A percentile compares a stretch with the other conserved stretches of the same genome.
Conservation (phyloP, 2,113 vertebrate species). For the Alligator sinensis region DNA sequence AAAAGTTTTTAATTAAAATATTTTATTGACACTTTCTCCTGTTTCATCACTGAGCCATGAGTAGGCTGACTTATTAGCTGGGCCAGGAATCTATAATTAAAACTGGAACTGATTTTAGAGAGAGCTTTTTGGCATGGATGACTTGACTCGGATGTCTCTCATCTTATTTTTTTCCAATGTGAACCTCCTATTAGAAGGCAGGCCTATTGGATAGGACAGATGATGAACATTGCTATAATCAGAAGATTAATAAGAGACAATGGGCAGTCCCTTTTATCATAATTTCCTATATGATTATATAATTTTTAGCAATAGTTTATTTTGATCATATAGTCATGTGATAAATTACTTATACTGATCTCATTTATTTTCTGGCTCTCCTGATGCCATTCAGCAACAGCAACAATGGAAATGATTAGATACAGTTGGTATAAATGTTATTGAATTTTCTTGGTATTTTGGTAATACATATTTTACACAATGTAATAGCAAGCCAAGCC, state of each 20-base stretch:
- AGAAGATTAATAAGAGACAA: neutral
- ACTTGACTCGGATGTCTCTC: constrained; percentile 61
- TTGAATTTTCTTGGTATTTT: neutral
- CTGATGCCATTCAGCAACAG: neutral
- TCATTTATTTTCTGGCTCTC: constrained; percentile 17
- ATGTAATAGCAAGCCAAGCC: neutral
- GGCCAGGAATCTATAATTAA: constrained; percentile 59
- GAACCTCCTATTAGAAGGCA: constrained; percentile 16
- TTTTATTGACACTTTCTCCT: constrained; percentile 12
- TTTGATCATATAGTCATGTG: neutral
- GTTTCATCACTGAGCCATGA: constrained; percentile 52
- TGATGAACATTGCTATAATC: neutral
- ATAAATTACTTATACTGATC: neutral
- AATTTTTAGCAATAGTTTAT: neutral
- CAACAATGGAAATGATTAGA: neutral
- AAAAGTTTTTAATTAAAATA: constrained; percentile 6
- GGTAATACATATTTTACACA: neutral
- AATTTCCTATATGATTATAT: neutral
- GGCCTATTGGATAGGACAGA: neutral
- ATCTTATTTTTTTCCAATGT: constrained; percentile 40
- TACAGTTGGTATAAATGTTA: neutral
- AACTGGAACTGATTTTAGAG: constrained; percentile 69
- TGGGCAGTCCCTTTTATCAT: neutral
- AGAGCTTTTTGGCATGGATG: constrained; percentile 51
- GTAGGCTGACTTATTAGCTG: constrained; percentile 61